Base-by-base conservation (phyloP, 2,797 vertebrate genomes). In the Clamator glandarius region DNA sequence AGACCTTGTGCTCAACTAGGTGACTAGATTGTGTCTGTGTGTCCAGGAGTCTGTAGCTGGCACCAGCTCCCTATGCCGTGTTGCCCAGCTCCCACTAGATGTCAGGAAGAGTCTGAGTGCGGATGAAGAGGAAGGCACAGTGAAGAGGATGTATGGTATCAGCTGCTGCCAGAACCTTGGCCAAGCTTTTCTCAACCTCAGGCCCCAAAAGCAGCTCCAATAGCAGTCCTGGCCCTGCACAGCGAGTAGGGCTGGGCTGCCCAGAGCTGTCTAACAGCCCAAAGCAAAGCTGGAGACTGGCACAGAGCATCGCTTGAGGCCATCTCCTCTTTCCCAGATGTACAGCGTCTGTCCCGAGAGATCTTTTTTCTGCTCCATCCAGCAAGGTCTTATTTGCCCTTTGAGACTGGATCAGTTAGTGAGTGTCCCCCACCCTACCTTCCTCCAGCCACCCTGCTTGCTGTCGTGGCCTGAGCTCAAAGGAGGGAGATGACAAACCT, bases 61-160 rank as follows among this genome's bases (percentile, higher is more conserved):
- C 24, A 4, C 5, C 1, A 2, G 21, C 16, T 78, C 20, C 33
- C 81, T 81, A 14, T 92, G 95, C 81, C 42, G 20, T 80, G 75
- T 2, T 64, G 35, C 15, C 41, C 72, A 39, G 61, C 61, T 96
- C 93, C 97, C 97, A 84, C 97, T 96, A 97, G 97, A 26, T 96
- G 97, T 95, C 96, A 96, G 31, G 87, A 94, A 16, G 79, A 78
- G 92, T 92, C 96, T 84, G 96, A 91, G 76, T 55, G 89, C 31
- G 1, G 82, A 57, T 3, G 6, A 54, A 35, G 25, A 83, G 84
- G 57, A 39, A 70, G 51, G 80, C 72, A 7, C 13, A 33, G 51
- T 1, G 0, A 3, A 75, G 15, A 25, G 28, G 26, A 35, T 62
- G 72, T 15, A 44, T 76, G 52, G 76, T 29, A 13, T 5, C 15